Base-by-base conservation (phyloP, 2,113 vertebrate species). In the Cyprinodon tularosa region DNA sequence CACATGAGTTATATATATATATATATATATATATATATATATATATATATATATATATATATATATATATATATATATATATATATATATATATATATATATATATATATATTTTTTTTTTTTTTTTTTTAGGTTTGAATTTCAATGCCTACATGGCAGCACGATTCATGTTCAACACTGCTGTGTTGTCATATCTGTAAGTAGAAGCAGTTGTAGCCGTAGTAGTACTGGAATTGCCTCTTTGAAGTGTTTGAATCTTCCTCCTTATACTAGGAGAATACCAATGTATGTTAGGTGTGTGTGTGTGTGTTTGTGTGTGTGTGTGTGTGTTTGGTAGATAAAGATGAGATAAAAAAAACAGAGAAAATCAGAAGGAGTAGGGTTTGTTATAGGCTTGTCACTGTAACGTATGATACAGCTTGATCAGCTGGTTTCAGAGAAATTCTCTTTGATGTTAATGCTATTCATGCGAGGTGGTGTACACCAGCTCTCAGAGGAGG, bases 381-480 rank as follows among this genome's bases (percentile, higher is more conserved):
- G 63, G 45, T 74, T 86, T 84, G 77, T 90, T 84, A 62, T 65
- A 81, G 69, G 78, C 78, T 70, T 85, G 92, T 89, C 88, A 86
- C 81, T 84, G 74, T 61, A 61, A 75, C 81, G 83, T 88, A 84
- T 85, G 89, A 86, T 90, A 86, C 76, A 89, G 91, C 86, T 90
- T 88, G 90, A 92, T 93, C 87, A 91, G 89, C 88, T 89, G 89
- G 81, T 77, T 90, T 91, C 84, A 76, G 76, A 86, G 89, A 88
- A 90, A 86, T 86, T 85, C 78, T 77, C 76, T 92, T 90, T 93
- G 90, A 93, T 89, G 89, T 89, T 91, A 87, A 89, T 91, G 81
- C 82, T 91, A 90, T 93, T 92, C 88, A 77, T 88, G 83, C 88
- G 88, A 88, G 87, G 87, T 88, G 76, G 84, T 66, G 77, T 84